These are phyloP conservation scores for Leguminivora glycinivorella DNA, from an alignment of 1,140 invertebrate genomes.

Conservation along the genomic window DNA sequence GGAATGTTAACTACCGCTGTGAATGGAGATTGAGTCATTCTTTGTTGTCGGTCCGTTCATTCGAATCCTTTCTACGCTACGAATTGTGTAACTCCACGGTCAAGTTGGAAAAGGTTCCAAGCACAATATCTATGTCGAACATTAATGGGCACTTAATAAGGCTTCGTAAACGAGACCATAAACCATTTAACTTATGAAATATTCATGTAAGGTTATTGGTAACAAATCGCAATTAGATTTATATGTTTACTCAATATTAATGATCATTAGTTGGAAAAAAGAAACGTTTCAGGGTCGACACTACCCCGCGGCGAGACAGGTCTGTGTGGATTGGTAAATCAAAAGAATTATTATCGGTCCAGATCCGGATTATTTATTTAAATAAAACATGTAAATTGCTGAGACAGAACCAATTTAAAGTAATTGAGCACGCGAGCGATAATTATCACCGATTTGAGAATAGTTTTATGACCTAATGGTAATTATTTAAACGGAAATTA, in stretches of 20 bases:
- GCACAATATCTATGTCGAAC: background rate
- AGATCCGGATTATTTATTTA: conserved; percentile 37
- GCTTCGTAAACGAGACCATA: conserved; percentile 29
- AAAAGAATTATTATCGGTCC: conserved; percentile 35
- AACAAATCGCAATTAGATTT: conserved; percentile 58
- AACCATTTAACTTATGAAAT: conserved; percentile 41
- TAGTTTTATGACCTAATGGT: conserved; percentile 16
- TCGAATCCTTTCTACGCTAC: conserved; percentile 9
- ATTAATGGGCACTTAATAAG: conserved; percentile 18
- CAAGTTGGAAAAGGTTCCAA: background rate
- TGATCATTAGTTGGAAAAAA: conserved; percentile 48
- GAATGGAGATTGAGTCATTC: conserved; percentile 21
- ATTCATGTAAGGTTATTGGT: conserved; percentile 49
- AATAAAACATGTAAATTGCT: conserved; percentile 51
- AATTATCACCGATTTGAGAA: conserved; percentile 19
- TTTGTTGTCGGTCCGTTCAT: conserved; percentile 10
- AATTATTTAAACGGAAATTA: background rate
- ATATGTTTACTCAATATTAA: conserved; percentile 62
- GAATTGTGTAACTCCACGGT: conserved; percentile 31
- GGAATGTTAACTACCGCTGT: conserved; percentile 20
- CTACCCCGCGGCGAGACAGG: conserved; percentile 36
- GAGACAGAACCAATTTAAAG: conserved; percentile 50
- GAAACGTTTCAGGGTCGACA: conserved; percentile 36
- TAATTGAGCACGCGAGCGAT: conserved; percentile 21
- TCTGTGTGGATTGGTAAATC: conserved; percentile 33